Evolutionary conservation across 2,797 vertebrate genomes (phyloP).

Genomic region (Betta splendens): DNA sequence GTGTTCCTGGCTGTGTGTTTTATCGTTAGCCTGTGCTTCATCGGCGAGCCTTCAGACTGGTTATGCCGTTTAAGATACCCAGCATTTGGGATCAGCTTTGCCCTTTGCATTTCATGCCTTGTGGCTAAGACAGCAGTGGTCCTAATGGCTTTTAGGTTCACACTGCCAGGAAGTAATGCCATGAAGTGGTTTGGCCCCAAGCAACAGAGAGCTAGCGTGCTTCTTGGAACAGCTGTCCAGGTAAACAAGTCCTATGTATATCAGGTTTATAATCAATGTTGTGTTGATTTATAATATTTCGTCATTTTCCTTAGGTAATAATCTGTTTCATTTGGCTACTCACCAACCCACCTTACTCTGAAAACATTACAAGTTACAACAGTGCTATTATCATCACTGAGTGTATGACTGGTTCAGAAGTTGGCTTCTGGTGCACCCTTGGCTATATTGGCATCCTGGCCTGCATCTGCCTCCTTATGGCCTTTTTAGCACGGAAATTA

Average conservation of each 20-base stretch:
- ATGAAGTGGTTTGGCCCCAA: constrained; percentile 77
- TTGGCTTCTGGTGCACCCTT: constrained; percentile 77
- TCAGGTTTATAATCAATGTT: not conserved
- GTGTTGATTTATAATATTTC: not conserved
- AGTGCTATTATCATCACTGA: constrained; percentile 71
- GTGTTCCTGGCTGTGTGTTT: constrained; percentile 77
- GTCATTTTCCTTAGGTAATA: constrained; percentile 47
- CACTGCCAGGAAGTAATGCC: constrained; percentile 68
- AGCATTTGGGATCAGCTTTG: constrained; percentile 79
- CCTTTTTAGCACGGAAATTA: constrained; percentile 77
- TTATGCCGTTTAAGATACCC: constrained; percentile 75
- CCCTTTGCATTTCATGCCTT: constrained; percentile 80
- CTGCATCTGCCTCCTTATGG: constrained; percentile 74
- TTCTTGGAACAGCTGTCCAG: constrained; percentile 73
- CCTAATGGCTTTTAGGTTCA: constrained; percentile 76
- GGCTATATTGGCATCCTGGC: constrained; percentile 79
- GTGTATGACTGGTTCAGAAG: constrained; percentile 74
- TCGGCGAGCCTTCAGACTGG: constrained; percentile 77
- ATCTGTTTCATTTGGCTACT: constrained; percentile 76
- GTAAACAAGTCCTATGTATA: constrained; percentile 12
- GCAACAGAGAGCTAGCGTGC: constrained; percentile 73
- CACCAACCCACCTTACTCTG: constrained; percentile 68
- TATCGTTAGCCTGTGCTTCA: constrained; percentile 73
- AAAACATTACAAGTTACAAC: constrained; percentile 61
- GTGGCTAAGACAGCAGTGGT: constrained; percentile 80